Evolutionary conservation across 2,888 invertebrate genomes (phyloP).

Genomic region (Drosophila prolongata): DNA sequence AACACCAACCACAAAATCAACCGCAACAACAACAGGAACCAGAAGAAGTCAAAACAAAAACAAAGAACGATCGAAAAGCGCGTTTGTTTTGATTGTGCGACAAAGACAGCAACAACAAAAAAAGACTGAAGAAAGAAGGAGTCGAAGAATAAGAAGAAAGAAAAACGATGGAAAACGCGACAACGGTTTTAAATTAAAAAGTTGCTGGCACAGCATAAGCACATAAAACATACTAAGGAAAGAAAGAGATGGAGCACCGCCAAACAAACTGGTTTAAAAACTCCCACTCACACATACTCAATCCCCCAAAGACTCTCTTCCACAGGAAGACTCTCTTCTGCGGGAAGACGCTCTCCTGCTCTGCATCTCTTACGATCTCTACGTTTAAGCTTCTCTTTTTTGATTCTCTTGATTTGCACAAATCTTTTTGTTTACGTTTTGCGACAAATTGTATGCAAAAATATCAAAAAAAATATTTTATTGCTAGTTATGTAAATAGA

Average conservation of each 20-base stretch:
- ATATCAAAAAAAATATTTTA: not conserved
- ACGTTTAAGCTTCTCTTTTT: constrained; percentile 49
- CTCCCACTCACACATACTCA: constrained; percentile 61
- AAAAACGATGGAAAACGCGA: constrained; percentile 37
- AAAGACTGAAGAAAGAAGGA: constrained; percentile 21
- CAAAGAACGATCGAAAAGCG: constrained; percentile 61
- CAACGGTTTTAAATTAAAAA: constrained; percentile 67
- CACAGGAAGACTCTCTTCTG: constrained; percentile 4
- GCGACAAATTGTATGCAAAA: not conserved
- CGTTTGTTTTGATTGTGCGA: constrained; percentile 77
- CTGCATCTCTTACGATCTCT: constrained; percentile 20
- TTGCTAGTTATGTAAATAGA: too few species aligned
- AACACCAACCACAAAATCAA: constrained; percentile 24
- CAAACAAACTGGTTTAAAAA: constrained; percentile 72
- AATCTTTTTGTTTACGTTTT: constrained; percentile 16
- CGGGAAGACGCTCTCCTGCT: not conserved
- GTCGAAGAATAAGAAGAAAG: constrained; percentile 25
- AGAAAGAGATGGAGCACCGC: constrained; percentile 27
- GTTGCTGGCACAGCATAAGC: constrained; percentile 50
- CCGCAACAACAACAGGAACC: constrained; percentile 20
- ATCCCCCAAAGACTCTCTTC: constrained; percentile 8
- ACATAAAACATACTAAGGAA: constrained; percentile 45
- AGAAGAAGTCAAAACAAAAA: constrained; percentile 34
- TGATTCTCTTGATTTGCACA: constrained; percentile 7
- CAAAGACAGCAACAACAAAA: constrained; percentile 44